A percentile compares a stretch with the other conserved stretches of the same genome.
These are phyloP conservation scores for Achatina immaculata DNA, from an alignment of 1,140 invertebrate genomes.

Conservation along the genomic window DNA sequence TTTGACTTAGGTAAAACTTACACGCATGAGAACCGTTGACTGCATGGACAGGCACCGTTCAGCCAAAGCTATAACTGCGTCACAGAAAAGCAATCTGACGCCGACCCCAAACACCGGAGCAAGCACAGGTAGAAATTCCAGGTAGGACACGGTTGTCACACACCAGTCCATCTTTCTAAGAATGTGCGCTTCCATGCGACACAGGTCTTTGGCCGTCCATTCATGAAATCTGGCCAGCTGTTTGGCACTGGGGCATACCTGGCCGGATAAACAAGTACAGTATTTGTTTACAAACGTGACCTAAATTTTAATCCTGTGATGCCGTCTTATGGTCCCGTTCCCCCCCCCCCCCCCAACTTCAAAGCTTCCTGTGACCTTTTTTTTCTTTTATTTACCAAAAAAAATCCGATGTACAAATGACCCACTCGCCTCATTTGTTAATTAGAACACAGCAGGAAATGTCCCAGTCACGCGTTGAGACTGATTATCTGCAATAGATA, in stretches of 20 bases:
- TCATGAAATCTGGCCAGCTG: background rate
- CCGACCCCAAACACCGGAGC: conserved; percentile 1
- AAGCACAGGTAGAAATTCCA: conserved; percentile 8
- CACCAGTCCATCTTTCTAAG: conserved; percentile 2
- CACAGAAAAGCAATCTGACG: background rate
- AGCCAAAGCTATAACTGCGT: background rate
- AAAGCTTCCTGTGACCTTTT: no score
- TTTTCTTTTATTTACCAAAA: no score
- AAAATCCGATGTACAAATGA: no score
- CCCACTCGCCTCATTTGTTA: no score
- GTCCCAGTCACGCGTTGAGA: no score
- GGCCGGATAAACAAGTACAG: background rate
- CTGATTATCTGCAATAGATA: no score
- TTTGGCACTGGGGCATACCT: background rate
- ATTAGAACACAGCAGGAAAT: no score
- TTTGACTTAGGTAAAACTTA: background rate
- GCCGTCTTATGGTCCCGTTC: no score
- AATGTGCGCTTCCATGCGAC: conserved; percentile 25
- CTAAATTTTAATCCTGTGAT: no score
- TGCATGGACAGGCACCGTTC: background rate
- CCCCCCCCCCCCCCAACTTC: no score
- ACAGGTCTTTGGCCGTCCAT: conserved; percentile 32
- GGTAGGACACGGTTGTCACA: conserved; percentile 6
- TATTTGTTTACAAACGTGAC: no score
- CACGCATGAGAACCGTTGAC: conserved; percentile 25